Evolutionary conservation across 2,797 vertebrate species (phyloP).

Genomic region (Xyrichtys novacula): DNA sequence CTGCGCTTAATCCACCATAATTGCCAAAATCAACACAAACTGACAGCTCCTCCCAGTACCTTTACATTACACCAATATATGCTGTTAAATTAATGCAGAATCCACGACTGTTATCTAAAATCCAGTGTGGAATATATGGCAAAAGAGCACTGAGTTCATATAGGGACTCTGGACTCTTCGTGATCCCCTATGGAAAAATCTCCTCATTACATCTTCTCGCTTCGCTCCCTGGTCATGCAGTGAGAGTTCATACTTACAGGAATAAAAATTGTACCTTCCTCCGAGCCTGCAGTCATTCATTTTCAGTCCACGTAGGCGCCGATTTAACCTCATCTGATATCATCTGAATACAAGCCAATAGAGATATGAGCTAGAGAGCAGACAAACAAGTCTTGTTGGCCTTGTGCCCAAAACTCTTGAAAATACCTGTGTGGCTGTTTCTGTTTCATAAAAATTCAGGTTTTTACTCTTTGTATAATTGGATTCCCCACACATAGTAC

Average conservation of each 20-base stretch:
- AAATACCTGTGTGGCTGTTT: constrained; percentile 32
- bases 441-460: constrained; percentile 32
- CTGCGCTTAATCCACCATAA: no score
- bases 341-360: constrained; percentile 48
- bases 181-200: constrained; percentile 3
- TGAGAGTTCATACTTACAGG: constrained; percentile 3
- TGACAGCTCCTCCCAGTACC: no score
- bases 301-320: constrained; percentile 44
- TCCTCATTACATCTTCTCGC: constrained; percentile 13
- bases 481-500: constrained; percentile 34
- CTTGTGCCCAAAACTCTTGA: constrained; percentile 55
- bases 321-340: constrained; percentile 62
- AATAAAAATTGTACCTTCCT: constrained; percentile 34
- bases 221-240: constrained; percentile 25
- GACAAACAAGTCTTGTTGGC: constrained; percentile 53
- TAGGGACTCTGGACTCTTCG: background rate
- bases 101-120: no score
- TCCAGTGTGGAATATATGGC: no score
- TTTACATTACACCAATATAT: no score
- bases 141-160: background rate
- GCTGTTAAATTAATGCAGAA: no score
- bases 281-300: constrained; percentile 36
- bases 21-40: no score
- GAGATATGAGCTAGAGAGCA: constrained; percentile 29
- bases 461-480: constrained; percentile 57